Conservation (phyloP, 2,113 vertebrate species). For the Tamias sibiricus region DNA sequence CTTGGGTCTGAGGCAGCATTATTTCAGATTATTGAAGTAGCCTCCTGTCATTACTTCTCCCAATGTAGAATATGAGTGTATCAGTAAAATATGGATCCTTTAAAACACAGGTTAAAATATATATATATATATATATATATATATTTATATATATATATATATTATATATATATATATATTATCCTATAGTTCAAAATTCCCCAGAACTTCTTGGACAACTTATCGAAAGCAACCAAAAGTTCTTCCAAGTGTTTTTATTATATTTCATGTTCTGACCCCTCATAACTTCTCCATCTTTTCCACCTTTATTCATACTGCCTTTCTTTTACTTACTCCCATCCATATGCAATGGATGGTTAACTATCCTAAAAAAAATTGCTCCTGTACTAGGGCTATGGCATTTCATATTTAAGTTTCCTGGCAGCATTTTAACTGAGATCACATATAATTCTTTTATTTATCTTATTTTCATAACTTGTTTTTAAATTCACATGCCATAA, state of each 20-base stretch:
- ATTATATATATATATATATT: too few relatives aligned
- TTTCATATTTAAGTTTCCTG: not conserved
- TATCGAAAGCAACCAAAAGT: not conserved
- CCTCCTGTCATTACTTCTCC: not conserved
- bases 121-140: too few relatives aligned
- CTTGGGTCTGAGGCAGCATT: not conserved
- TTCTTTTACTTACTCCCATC: not conserved
- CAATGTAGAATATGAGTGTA: not conserved
- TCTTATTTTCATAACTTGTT: not conserved
- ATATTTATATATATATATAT: too few relatives aligned
- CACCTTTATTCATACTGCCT: not conserved
- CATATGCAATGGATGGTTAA: too few relatives aligned
- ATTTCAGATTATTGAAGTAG: not conserved
- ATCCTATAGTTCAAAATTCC: not conserved
- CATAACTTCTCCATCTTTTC: not conserved
- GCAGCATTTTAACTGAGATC: not conserved
- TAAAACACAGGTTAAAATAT: not conserved
- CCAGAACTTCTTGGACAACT: not conserved
- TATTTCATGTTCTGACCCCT: not conserved
- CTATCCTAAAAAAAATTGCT: too few relatives aligned
- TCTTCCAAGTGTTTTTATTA: not conserved
- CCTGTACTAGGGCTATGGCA: too few relatives aligned
- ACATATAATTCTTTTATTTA: not conserved
- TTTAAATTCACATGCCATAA: not conserved
- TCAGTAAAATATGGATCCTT: not conserved